Percentiles rank a stretch among this genome's conserved stretches.
Conservation (phyloP, 1,140 invertebrate species). For the Drosophila tsacasi region DNA sequence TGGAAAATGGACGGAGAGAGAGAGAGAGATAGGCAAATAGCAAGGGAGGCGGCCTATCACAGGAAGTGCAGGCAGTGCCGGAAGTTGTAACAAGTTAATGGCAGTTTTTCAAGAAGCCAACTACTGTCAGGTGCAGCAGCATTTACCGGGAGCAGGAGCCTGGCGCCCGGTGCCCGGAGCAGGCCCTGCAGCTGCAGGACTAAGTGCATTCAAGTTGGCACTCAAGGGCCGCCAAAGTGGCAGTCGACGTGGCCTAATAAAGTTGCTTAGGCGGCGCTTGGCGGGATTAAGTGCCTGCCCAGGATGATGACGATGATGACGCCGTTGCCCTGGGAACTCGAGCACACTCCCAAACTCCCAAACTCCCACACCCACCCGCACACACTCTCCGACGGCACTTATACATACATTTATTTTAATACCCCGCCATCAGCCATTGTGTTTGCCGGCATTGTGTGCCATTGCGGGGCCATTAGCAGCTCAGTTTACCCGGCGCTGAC, state of each 20-base stretch:
- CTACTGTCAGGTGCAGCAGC: constrained; percentile 65
- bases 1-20: constrained; percentile 17
- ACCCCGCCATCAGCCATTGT: constrained; percentile 43
- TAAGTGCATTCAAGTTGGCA: constrained; percentile 78
- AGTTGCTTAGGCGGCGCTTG: constrained; percentile 67
- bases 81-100: constrained; percentile 84
- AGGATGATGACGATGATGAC: constrained; percentile 20
- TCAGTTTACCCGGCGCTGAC: constrained; percentile 70
- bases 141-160: constrained; percentile 14
- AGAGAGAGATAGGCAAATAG: constrained; percentile 11
- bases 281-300: constrained; percentile 52
- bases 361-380: not conserved
- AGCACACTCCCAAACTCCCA: not conserved
- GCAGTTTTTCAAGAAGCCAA: constrained; percentile 76
- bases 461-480: constrained; percentile 69
- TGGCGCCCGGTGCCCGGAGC: constrained; percentile 26
- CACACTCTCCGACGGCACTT: constrained; percentile 5
- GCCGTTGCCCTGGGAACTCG: constrained; percentile 33
- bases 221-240: constrained; percentile 76
- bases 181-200: constrained; percentile 47
- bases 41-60: constrained; percentile 20
- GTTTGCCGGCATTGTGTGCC: constrained; percentile 46
- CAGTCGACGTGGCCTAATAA: constrained; percentile 82
- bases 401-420: constrained; percentile 55
- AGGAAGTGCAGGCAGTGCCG: constrained; percentile 62